phyloP scores from a whole-genome alignment of 2,113 vertebrate species.

The Platanista minor region DNA sequence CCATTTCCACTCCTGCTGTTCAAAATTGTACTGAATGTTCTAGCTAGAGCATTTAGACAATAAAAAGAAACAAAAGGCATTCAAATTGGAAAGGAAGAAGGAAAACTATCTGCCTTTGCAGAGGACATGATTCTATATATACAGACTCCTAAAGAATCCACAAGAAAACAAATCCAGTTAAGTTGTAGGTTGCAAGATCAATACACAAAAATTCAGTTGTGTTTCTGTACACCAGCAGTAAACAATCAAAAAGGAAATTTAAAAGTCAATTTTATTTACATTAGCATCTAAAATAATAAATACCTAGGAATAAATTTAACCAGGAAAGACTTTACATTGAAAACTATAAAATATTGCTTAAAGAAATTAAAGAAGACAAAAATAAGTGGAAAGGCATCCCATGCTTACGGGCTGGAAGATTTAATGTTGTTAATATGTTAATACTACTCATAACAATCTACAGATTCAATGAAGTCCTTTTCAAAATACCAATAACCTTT shows the following conservation, averaged over 20 bases:
- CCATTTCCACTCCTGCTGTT: neutral
- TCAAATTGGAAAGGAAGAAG: neutral
- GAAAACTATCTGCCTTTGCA: neutral
- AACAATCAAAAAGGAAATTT: neutral
- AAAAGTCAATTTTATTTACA: neutral
- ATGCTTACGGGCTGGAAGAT: neutral
- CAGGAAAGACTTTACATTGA: neutral
- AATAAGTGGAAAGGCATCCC: neutral
- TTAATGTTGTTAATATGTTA: neutral
- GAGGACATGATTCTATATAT: neutral
- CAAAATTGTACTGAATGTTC: neutral
- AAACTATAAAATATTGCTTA: neutral
- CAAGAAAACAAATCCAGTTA: neutral
- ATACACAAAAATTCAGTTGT: neutral
- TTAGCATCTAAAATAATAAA: neutral
- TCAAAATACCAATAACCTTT: neutral
- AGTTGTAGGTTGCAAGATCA: neutral
- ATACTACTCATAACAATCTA: neutral
- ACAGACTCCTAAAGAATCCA: neutral
- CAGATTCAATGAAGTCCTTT: neutral
- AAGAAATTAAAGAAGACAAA: neutral
- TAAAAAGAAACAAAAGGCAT: neutral
- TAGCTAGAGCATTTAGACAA: neutral
- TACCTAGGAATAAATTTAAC: neutral
- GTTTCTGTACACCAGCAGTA: neutral